Conservation (phyloP, 2,888 invertebrate species). For the Oligia latruncula region DNA sequence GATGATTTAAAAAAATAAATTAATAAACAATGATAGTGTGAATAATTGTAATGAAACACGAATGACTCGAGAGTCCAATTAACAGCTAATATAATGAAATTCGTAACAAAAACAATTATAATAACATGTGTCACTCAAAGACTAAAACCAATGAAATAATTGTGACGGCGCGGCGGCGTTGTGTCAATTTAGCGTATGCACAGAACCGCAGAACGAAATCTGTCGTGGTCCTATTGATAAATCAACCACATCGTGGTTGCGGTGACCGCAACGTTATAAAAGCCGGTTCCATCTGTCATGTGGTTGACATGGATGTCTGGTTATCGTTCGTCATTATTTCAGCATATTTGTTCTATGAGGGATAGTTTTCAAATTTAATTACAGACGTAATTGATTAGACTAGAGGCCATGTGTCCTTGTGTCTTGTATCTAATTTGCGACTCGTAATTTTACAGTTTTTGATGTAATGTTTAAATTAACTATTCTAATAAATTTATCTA, state of each 20-base stretch:
- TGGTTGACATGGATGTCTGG: conserved; percentile 29
- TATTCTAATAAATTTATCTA: no score
- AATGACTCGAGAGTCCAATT: no score
- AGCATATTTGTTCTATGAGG: no score
- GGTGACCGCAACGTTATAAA: conserved; percentile 32
- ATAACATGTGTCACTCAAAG: not conserved
- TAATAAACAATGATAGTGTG: no score
- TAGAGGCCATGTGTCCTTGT: not conserved
- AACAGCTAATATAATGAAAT: not conserved
- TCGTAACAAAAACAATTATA: not conserved
- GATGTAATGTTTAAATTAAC: not conserved
- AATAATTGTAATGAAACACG: no score
- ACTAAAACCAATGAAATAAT: conserved; percentile 15
- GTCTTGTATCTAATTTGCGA: not conserved
- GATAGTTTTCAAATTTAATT: not conserved
- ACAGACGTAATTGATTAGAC: not conserved
- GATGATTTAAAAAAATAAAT: not conserved
- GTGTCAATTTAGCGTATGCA: conserved; percentile 30
- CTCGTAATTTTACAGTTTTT: not conserved
- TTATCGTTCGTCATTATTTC: conserved; percentile 2
- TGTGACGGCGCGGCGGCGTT: not conserved
- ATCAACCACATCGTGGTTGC: conserved; percentile 49
- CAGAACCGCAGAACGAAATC: conserved; percentile 52
- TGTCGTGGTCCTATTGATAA: conserved; percentile 55
- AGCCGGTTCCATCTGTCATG: conserved; percentile 33